phyloP scores from a whole-genome alignment of 2,888 invertebrate genomes.

The Amiota mariae region DNA sequence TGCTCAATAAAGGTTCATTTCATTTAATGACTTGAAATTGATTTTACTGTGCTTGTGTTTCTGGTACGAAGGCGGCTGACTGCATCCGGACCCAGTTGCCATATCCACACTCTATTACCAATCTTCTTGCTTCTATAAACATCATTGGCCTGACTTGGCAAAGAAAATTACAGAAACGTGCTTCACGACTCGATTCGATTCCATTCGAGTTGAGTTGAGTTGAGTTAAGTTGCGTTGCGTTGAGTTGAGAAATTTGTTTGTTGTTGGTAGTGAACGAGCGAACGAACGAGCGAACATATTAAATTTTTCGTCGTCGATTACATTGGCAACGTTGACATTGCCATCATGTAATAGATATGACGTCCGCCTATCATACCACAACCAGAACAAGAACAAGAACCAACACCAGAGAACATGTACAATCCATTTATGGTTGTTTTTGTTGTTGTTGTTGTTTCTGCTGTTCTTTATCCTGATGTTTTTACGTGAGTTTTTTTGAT shows the following conservation, averaged over 20 bases:
- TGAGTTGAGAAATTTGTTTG: conserved; percentile 24
- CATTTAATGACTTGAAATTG: conserved; percentile 69
- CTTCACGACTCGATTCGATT: conserved; percentile 44
- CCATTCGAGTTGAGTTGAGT: conserved; percentile 35
- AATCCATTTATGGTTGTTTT: background rate
- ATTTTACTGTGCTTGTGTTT: conserved; percentile 56
- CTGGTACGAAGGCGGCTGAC: conserved; percentile 37
- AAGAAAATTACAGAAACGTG: conserved; percentile 62
- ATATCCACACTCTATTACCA: background rate
- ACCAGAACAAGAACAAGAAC: background rate
- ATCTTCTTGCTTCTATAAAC: conserved; percentile 36
- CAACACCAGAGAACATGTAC: background rate
- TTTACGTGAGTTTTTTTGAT: conserved; percentile 62
- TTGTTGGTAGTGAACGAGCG: conserved; percentile 18
- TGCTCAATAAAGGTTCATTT: conserved; percentile 65
- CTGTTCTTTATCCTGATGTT: conserved; percentile 38
- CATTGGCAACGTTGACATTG: conserved; percentile 49
- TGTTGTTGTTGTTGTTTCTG: background rate
- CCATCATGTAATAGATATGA: conserved; percentile 59
- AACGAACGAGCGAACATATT: conserved; percentile 45
- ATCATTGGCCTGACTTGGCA: conserved; percentile 43
- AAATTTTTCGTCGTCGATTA: conserved; percentile 62
- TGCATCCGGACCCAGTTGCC: conserved; percentile 39
- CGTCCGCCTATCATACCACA: background rate
- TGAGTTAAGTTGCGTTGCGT: conserved; percentile 37